A percentile compares a stretch with the other conserved stretches of the same genome.
These are phyloP conservation scores for Aporophyla lueneburgensis DNA, from an alignment of 2,888 invertebrate genomes.

Conservation along the genomic window DNA sequence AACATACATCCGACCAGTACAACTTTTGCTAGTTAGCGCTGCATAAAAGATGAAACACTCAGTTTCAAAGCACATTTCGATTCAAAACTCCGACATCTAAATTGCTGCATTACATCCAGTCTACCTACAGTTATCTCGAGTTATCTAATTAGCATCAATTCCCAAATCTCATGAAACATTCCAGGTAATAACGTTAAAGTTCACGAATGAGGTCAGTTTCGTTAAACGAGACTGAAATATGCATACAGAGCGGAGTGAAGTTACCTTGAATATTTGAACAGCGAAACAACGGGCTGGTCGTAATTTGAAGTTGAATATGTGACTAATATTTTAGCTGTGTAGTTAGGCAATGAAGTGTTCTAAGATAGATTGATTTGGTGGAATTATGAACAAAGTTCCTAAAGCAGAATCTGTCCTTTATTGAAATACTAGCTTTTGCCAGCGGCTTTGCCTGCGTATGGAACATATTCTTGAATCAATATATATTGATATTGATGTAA, in stretches of 20 bases:
- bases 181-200: constrained; percentile 39
- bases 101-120: constrained; percentile 11
- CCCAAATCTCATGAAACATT: constrained; percentile 50
- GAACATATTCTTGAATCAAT: no score
- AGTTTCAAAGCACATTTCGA: constrained; percentile 3
- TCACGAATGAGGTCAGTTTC: constrained; percentile 71
- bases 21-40: no score
- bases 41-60: constrained; percentile 7
- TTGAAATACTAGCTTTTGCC: neutral
- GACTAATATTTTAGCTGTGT: neutral
- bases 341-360: neutral
- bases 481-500: no score
- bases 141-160: constrained; percentile 60
- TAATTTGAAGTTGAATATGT: neutral
- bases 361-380: neutral
- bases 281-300: neutral
- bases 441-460: no score
- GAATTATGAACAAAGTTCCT: neutral
- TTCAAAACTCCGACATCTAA: constrained; percentile 4
- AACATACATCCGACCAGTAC: no score
- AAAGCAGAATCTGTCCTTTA: neutral
- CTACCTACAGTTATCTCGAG: constrained; percentile 10
- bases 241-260: constrained; percentile 16
- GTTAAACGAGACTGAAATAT: constrained; percentile 48
- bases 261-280: constrained; percentile 27